These are phyloP conservation scores for Platyura marginata DNA, from an alignment of 1,140 invertebrate species.

Conservation along the genomic window DNA sequence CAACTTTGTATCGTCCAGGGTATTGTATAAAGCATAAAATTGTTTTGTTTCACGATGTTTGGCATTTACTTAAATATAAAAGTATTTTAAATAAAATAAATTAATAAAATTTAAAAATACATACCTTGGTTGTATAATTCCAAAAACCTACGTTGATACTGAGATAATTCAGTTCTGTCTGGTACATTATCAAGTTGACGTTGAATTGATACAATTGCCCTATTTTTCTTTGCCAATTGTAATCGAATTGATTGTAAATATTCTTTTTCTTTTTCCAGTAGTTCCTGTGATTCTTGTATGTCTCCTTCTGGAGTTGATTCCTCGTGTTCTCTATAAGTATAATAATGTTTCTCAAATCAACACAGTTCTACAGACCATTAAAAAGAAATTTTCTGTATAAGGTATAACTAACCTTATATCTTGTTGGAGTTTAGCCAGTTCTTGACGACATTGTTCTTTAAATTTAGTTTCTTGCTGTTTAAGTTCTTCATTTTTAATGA, in stretches of 20 bases:
- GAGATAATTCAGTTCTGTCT: constrained; percentile 74
- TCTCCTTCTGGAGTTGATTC: constrained; percentile 24
- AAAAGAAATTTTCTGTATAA: neutral
- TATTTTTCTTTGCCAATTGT: constrained; percentile 60
- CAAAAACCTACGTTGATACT: constrained; percentile 89
- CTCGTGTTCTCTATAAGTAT: constrained; percentile 28
- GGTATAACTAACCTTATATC: constrained; percentile 30
- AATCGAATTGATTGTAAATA: constrained; percentile 27
- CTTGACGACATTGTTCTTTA: constrained; percentile 51
- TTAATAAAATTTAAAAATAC: constrained; percentile 6
- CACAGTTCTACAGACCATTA: no score
- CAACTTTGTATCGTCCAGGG: constrained; percentile 78
- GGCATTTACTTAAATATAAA: constrained; percentile 54
- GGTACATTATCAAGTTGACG: constrained; percentile 81
- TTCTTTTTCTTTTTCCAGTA: constrained; percentile 36
- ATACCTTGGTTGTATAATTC: constrained; percentile 92
- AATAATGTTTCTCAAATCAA: neutral
- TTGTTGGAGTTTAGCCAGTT: constrained; percentile 36
- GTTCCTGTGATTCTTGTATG: constrained; percentile 25
- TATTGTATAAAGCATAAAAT: constrained; percentile 92
- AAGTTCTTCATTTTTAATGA: constrained; percentile 51
- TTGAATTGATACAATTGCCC: constrained; percentile 57
- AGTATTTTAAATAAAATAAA: constrained; percentile 3
- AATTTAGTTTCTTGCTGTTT: constrained; percentile 56
- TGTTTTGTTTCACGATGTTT: constrained; percentile 95